Evolutionary conservation across 2,797 vertebrate genomes (phyloP).

Genomic region (Notolabrus celidotus): DNA sequence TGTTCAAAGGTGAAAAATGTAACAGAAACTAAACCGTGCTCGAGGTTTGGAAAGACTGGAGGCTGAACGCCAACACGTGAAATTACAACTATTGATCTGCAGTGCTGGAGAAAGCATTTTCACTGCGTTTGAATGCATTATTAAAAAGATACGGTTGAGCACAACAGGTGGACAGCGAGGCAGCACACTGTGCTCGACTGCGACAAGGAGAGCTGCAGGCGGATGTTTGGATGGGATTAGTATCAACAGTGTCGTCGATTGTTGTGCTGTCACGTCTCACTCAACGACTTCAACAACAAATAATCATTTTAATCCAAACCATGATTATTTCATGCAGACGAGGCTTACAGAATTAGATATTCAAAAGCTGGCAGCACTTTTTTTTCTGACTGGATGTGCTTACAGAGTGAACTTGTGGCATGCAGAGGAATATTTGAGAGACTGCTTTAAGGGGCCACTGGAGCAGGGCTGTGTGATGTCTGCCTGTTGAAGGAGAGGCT

Average conservation of each 20-base stretch:
- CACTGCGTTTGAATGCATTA: conserved; percentile 69
- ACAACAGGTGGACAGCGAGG: conserved; percentile 70
- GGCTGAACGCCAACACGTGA: conserved; percentile 63
- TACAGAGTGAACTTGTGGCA: conserved; percentile 48
- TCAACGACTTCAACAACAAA: conserved; percentile 49
- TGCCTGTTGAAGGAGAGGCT: conserved; percentile 27
- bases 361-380: conserved; percentile 56
- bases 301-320: conserved; percentile 57
- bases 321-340: conserved; percentile 74
- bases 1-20: too few species aligned
- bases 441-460: conserved; percentile 15
- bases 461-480: not conserved
- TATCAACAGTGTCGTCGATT: conserved; percentile 33
- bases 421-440: conserved; percentile 38
- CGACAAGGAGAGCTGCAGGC: conserved; percentile 28
- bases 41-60: conserved; percentile 18
- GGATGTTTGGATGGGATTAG: conserved; percentile 51
- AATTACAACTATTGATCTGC: conserved; percentile 79
- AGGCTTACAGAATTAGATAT: conserved; percentile 60
- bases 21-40: conserved; percentile 3
- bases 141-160: conserved; percentile 57
- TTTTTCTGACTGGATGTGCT: conserved; percentile 21
- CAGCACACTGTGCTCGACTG: not conserved
- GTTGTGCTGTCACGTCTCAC: conserved; percentile 36
- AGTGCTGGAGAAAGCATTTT: conserved; percentile 61